phyloP scores from a whole-genome alignment of 35 echinoderm and acorn worm genomes.

The Eucidaris tribuloides region DNA sequence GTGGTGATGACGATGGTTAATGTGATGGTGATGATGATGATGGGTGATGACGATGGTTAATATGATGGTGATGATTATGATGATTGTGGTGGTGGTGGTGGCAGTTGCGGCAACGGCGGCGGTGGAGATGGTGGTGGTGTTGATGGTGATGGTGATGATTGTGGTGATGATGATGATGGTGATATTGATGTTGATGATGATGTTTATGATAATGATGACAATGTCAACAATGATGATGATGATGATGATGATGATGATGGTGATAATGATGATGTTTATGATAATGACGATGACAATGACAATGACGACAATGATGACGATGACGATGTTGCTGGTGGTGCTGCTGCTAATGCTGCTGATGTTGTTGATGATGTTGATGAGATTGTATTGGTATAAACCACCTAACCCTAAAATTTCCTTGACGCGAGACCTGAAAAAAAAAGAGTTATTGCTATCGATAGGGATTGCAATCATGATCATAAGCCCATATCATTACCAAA shows the following conservation, averaged over 20 bases:
- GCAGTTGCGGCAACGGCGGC: neutral
- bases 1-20: slow-evolving; percentile 36
- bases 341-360: neutral
- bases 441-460: too few relatives aligned
- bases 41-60: neutral
- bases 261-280: neutral
- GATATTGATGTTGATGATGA: slow-evolving; percentile 7
- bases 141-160: neutral
- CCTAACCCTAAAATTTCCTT: too few relatives aligned
- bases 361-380: neutral
- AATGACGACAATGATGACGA: slow-evolving; percentile 8
- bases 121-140: neutral
- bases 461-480: too few relatives aligned
- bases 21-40: neutral
- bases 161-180: neutral
- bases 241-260: neutral
- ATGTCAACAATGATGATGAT: neutral
- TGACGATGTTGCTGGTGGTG: slow-evolving; percentile 1
- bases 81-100: neutral
- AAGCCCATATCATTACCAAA: too few relatives aligned
- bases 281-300: neutral
- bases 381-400: too few relatives aligned
- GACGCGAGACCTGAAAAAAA: too few relatives aligned
- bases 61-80: neutral
- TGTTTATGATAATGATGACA: slow-evolving; percentile 13